phyloP scores from a whole-genome alignment of 2,888 invertebrate species.

The Acanthoscelides obtectus region DNA sequence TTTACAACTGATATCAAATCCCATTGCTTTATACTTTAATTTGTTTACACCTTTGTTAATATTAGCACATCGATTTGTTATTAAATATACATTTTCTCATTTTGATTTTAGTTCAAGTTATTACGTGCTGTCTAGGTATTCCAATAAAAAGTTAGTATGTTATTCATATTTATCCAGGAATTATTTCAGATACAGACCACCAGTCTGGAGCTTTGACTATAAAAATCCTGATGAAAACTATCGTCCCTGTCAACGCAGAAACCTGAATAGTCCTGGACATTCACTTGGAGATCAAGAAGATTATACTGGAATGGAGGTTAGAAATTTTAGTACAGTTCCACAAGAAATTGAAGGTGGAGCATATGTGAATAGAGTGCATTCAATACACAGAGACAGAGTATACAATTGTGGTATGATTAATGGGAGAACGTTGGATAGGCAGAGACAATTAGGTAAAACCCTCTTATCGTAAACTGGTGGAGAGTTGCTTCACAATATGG shows the following conservation, averaged over 20 bases:
- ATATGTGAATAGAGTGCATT: slow-evolving; percentile 14
- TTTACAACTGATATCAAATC: not conserved
- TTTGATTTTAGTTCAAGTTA: not conserved
- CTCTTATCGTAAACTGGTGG: too few species aligned
- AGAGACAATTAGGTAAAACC: slow-evolving; percentile 8
- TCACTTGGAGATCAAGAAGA: not conserved
- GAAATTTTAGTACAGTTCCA: not conserved
- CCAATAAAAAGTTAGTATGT: not conserved
- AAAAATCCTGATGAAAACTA: not conserved
- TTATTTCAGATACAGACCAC: not conserved
- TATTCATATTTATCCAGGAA: not conserved
- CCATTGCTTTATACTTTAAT: not conserved
- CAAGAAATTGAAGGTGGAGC: not conserved
- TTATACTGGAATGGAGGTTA: not conserved
- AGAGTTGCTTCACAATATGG: too few species aligned
- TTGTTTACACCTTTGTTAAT: not conserved
- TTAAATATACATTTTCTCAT: not conserved
- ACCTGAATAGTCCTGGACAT: not conserved
- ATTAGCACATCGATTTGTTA: not conserved
- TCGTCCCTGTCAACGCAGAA: not conserved
- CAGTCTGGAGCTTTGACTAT: not conserved
- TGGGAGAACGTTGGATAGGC: slow-evolving; percentile 11
- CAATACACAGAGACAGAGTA: slow-evolving; percentile 19
- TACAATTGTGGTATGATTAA: slow-evolving; percentile 14
- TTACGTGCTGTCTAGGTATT: not conserved